phyloP scores from a whole-genome alignment of 2,888 invertebrate genomes.

The Standfussiana lucernea region DNA sequence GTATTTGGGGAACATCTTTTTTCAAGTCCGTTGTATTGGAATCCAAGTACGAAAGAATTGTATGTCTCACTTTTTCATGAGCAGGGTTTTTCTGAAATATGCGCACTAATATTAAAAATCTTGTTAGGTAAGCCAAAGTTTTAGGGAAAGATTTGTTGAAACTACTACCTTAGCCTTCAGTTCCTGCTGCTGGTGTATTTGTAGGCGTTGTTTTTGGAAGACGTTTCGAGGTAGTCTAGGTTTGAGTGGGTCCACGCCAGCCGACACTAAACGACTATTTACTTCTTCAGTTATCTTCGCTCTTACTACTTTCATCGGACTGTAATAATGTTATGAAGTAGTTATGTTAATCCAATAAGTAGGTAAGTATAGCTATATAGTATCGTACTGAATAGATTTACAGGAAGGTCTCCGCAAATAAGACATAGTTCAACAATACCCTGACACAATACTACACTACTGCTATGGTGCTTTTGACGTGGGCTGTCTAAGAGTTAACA shows the following conservation, averaged over 20 bases:
- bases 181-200: slow-evolving; percentile 90
- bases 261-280: slow-evolving; percentile 89
- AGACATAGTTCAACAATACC: background rate
- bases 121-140: background rate
- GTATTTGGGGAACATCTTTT: slow-evolving; percentile 67
- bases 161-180: slow-evolving; percentile 91
- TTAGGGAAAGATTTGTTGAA: background rate
- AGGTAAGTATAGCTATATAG: too few species aligned
- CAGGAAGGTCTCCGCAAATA: background rate
- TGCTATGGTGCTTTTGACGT: background rate
- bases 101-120: background rate
- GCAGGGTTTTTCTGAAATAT: slow-evolving; percentile 87
- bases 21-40: slow-evolving; percentile 76
- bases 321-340: slow-evolving; percentile 63
- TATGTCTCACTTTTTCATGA: slow-evolving; percentile 86
- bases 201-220: slow-evolving; percentile 90
- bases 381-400: background rate
- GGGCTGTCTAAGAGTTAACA: background rate
- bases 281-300: slow-evolving; percentile 89
- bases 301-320: slow-evolving; percentile 84
- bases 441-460: background rate
- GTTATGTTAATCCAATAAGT: background rate
- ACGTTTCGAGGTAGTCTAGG: slow-evolving; percentile 89
- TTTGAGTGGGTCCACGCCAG: slow-evolving; percentile 92
- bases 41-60: slow-evolving; percentile 86